Conservation (phyloP, 2,113 vertebrate genomes). For the Lota lota region DNA sequence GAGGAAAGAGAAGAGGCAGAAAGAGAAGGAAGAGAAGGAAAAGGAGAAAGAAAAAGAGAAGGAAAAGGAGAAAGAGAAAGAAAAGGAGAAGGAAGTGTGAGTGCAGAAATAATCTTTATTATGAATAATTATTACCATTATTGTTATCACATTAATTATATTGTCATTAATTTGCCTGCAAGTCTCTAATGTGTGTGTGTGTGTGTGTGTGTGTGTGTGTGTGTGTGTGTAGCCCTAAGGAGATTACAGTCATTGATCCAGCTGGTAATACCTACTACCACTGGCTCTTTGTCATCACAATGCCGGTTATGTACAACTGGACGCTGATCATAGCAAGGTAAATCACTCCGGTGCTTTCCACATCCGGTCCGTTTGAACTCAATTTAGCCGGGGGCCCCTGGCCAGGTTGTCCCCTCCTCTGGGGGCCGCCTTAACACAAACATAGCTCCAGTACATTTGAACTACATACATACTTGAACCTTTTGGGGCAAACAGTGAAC, state of each 20-base stretch:
- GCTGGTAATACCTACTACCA: constrained; percentile 89
- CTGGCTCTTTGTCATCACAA: constrained; percentile 88
- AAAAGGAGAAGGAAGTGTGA: constrained; percentile 73
- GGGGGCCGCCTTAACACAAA: no score
- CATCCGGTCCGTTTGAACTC: no score
- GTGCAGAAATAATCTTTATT: constrained; percentile 28
- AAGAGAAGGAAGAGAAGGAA: constrained; percentile 69
- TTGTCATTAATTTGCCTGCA: neutral
- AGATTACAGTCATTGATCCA: constrained; percentile 83
- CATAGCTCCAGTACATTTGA: no score
- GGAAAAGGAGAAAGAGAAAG: constrained; percentile 68
- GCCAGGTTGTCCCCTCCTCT: no score
- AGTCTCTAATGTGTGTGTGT: neutral
- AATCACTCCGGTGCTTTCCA: neutral
- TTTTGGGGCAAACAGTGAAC: no score
- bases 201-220: constrained; percentile 2
- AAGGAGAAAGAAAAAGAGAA: constrained; percentile 64
- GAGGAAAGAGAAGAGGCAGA: constrained; percentile 76
- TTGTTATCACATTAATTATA: neutral
- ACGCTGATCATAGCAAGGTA: constrained; percentile 93
- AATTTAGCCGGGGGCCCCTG: no score
- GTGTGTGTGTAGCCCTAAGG: constrained; percentile 72
- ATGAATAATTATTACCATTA: constrained; percentile 4
- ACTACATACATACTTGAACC: no score
- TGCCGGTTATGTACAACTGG: constrained; percentile 99